Conservation (phyloP, 1,140 invertebrate genomes). For the Araneus ventricosus region DNA sequence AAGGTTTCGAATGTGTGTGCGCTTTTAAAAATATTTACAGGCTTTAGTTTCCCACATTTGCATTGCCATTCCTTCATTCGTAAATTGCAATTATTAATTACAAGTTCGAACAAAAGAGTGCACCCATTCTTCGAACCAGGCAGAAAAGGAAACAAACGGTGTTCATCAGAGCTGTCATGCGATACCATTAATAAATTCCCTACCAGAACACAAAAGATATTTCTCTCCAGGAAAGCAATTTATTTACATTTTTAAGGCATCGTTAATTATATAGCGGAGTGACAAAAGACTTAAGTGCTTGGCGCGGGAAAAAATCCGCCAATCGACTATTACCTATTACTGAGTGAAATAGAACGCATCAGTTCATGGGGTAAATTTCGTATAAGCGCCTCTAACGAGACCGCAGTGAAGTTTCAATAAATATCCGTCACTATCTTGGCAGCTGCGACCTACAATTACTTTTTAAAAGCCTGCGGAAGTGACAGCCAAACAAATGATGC, state of each 20-base stretch:
- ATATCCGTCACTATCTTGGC: background rate
- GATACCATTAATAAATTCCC: constrained; percentile 3
- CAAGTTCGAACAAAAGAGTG: background rate
- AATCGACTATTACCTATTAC: background rate
- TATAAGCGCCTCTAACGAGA: constrained; percentile 2
- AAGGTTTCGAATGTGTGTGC: no score
- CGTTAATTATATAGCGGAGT: background rate
- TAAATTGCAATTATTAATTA: constrained; percentile 18
- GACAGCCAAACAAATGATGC: constrained; percentile 25
- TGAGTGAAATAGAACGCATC: background rate
- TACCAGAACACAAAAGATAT: background rate
- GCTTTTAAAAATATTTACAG: no score
- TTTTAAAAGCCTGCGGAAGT: background rate
- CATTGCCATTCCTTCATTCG: background rate
- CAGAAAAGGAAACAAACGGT: constrained; percentile 8
- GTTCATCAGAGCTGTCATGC: constrained; percentile 5
- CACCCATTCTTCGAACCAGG: background rate
- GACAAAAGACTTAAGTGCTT: constrained; percentile 15
- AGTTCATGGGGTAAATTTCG: background rate
- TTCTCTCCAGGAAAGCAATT: background rate
- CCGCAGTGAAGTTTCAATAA: constrained; percentile 22
- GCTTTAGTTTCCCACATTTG: background rate
- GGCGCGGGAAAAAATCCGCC: background rate
- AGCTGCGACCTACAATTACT: constrained; percentile 3
- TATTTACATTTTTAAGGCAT: constrained; percentile 27